Conservation (phyloP, 2,888 invertebrate species). For the Andrena bicolor region DNA sequence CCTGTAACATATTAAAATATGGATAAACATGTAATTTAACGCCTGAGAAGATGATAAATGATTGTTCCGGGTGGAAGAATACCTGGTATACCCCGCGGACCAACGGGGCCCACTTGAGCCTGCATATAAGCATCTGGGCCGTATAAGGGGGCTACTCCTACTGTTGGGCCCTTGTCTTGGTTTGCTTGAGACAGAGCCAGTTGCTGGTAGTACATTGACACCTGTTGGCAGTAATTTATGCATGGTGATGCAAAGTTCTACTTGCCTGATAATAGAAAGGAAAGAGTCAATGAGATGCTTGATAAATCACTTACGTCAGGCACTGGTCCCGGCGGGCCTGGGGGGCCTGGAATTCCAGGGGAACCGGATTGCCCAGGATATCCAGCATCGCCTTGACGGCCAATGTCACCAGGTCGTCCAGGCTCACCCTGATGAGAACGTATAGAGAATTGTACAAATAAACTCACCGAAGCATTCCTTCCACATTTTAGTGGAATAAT, state of each 20-base stretch:
- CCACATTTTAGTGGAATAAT: background rate
- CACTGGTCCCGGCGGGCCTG: constrained; percentile 90
- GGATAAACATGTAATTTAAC: background rate
- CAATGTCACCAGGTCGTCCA: constrained; percentile 89
- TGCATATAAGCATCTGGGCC: constrained; percentile 90
- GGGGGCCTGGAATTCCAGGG: constrained; percentile 87
- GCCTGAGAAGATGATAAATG: background rate
- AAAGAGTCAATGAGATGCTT: background rate
- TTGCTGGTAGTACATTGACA: constrained; percentile 91
- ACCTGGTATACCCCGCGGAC: constrained; percentile 93
- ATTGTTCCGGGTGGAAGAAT: constrained; percentile 3
- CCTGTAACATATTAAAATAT: constrained; percentile 68
- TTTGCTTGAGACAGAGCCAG: constrained; percentile 90
- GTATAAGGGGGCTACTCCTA: constrained; percentile 83
- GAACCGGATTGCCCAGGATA: constrained; percentile 92
- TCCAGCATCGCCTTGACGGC: constrained; percentile 89
- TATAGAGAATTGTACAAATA: constrained; percentile 84
- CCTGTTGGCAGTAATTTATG: constrained; percentile 81
- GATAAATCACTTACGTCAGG: constrained; percentile 87
- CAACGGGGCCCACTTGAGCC: constrained; percentile 92
- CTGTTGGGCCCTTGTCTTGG: constrained; percentile 91
- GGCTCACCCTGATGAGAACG: constrained; percentile 86
- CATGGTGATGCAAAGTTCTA: background rate
- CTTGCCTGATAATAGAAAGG: too few relatives aligned
- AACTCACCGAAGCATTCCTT: constrained; percentile 74